Percentiles rank a stretch among this genome's conserved stretches.
These are phyloP conservation scores for Pseudomugil gertrudae DNA, from an alignment of 2,797 vertebrate species.

Conservation along the genomic window DNA sequence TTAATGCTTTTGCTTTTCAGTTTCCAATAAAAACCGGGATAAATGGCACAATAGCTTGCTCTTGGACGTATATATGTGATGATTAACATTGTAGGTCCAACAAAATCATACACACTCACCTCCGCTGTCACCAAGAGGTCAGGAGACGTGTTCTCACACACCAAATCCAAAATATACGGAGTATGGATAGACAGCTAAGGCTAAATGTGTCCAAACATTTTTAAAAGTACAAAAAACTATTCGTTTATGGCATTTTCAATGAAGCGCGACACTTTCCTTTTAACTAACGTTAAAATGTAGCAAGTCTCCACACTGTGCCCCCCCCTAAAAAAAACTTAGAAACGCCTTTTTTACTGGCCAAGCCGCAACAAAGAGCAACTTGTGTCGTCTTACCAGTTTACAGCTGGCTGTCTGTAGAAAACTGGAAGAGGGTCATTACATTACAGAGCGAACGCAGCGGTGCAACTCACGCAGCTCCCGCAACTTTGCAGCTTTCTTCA, in stretches of 20 bases:
- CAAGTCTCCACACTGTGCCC: conserved; percentile 55
- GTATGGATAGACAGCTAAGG: background rate
- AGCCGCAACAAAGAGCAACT: conserved; percentile 3
- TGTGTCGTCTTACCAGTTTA: background rate
- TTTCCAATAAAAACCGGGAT: background rate
- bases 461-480: conserved; percentile 55
- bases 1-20: background rate
- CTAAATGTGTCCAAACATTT: background rate
- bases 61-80: background rate
- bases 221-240: conserved; percentile 4
- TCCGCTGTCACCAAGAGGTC: conserved; percentile 71
- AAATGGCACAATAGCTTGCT: background rate
- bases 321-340: conserved; percentile 13
- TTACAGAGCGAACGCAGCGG: conserved; percentile 48
- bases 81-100: conserved; percentile 10
- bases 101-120: conserved; percentile 66
- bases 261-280: conserved; percentile 8
- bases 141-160: conserved; percentile 50
- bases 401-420: conserved; percentile 12
- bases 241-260: conserved; percentile 70
- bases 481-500: conserved; percentile 83
- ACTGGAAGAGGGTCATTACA: conserved; percentile 33
- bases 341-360: conserved; percentile 33
- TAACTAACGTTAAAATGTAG: conserved; percentile 25
- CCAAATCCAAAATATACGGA: conserved; percentile 42